Conservation (phyloP, 2,888 invertebrate species). For the Pseudoips prasinana region DNA sequence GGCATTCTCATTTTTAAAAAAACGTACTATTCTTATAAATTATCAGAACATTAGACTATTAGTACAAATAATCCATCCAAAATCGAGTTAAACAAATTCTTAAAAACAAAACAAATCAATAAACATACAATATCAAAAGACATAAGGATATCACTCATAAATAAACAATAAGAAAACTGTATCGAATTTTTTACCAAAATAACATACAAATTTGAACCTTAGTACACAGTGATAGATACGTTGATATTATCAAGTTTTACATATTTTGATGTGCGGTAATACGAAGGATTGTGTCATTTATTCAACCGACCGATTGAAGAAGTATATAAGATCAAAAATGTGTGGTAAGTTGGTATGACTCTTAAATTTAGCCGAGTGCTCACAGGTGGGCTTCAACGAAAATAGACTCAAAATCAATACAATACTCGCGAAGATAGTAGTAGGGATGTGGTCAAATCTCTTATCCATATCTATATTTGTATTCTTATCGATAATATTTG, state of each 20-base stretch:
- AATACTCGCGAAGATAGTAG: constrained; percentile 48
- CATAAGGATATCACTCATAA: constrained; percentile 18
- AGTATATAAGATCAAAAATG: constrained; percentile 12
- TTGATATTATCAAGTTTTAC: constrained; percentile 27
- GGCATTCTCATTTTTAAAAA: too few species aligned
- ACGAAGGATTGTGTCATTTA: constrained; percentile 30
- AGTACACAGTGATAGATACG: background rate
- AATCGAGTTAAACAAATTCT: constrained; percentile 10
- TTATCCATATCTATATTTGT: too few species aligned
- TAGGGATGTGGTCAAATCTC: constrained; percentile 37
- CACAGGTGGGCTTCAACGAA: constrained; percentile 56
- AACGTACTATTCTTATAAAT: too few species aligned
- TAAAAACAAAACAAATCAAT: constrained; percentile 13
- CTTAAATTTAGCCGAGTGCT: constrained; percentile 33
- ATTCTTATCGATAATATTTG: too few species aligned
- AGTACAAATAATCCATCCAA: background rate
- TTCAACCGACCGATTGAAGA: constrained; percentile 26
- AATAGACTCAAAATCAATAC: constrained; percentile 69
- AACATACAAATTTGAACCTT: constrained; percentile 11
- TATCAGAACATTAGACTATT: too few species aligned
- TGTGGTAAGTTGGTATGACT: constrained; percentile 21
- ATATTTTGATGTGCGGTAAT: too few species aligned
- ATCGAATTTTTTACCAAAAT: constrained; percentile 6
- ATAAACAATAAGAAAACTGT: constrained; percentile 9
- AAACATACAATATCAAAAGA: constrained; percentile 12